These are phyloP conservation scores for Trissolcus japonicus DNA, from an alignment of 2,888 invertebrate species.

Conservation along the genomic window DNA sequence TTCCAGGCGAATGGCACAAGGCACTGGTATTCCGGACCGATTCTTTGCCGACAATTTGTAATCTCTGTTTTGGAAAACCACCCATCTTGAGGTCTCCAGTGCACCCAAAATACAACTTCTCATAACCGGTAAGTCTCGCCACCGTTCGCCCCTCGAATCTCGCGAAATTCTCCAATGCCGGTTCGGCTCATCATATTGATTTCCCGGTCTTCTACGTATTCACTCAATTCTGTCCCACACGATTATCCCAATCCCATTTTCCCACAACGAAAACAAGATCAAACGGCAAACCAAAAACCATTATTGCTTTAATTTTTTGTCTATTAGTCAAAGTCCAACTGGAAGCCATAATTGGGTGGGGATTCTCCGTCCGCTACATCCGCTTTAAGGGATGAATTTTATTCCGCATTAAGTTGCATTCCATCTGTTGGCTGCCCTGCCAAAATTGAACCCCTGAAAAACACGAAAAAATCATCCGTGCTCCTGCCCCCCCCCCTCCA, in stretches of 20 bases:
- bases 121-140: background rate
- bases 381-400: background rate
- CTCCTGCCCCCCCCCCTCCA: background rate
- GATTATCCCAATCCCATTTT: background rate
- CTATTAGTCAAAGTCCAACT: background rate
- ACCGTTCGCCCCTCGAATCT: background rate
- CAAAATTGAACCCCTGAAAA: background rate
- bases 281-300: background rate
- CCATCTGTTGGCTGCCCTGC: background rate
- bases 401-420: background rate
- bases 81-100: background rate
- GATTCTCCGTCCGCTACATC: constrained; percentile 3
- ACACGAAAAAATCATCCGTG: background rate
- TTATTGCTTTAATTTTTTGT: background rate
- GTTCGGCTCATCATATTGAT: constrained; percentile 58
- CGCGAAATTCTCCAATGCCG: constrained; percentile 8
- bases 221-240: background rate
- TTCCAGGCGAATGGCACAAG: constrained; percentile 55
- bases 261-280: no score
- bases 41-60: constrained; percentile 34
- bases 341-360: constrained; percentile 8
- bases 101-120: background rate
- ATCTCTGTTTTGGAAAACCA: constrained; percentile 22
- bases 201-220: constrained; percentile 48
- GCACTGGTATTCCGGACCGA: constrained; percentile 54